phyloP scores from a whole-genome alignment of 2,797 vertebrate genomes.

The Cossypha caffra region DNA sequence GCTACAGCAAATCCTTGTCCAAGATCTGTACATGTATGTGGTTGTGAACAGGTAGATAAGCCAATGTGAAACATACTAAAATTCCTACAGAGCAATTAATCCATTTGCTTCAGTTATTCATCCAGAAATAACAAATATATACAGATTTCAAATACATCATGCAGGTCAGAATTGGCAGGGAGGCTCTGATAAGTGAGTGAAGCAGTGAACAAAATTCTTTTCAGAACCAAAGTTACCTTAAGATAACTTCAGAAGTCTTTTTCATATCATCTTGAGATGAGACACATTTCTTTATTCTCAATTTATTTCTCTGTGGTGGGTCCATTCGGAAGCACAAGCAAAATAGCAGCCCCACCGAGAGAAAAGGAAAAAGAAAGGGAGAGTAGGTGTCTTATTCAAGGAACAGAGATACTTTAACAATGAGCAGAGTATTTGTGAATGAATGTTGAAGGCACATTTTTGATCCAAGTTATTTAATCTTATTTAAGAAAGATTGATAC shows the following conservation, averaged over 20 bases:
- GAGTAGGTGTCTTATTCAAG: not conserved
- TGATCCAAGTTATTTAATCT: not conserved
- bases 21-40: not conserved
- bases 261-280: not conserved
- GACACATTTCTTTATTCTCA: constrained; percentile 12
- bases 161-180: not conserved
- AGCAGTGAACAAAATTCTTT: not conserved
- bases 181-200: not conserved
- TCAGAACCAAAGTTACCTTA: not conserved
- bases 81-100: not conserved
- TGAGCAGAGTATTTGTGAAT: not conserved
- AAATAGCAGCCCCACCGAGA: not conserved
- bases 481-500: constrained; percentile 3
- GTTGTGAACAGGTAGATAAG: not conserved
- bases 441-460: not conserved
- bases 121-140: not conserved
- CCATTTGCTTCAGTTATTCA: not conserved
- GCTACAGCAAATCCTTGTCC: not conserved
- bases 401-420: not conserved
- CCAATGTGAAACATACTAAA: not conserved
- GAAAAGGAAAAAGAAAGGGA: not conserved
- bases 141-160: not conserved
- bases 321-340: not conserved
- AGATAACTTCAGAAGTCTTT: not conserved
- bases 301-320: constrained; percentile 19